Percentiles rank a stretch among this genome's conserved stretches.
phyloP scores from a whole-genome alignment of 2,888 invertebrate species.

The Anoncus sp. region DNA sequence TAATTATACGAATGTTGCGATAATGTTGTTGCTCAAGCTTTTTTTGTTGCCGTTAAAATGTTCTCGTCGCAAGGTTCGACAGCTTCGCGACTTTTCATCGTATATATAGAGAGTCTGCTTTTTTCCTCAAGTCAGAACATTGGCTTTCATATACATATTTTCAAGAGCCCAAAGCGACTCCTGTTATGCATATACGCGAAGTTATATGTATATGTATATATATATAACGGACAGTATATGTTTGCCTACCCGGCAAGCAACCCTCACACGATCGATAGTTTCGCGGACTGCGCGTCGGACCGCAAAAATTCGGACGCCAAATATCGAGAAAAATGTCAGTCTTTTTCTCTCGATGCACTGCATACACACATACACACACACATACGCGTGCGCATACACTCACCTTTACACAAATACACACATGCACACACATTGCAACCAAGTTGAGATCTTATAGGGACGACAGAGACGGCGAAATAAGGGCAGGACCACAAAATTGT shows the following conservation, averaged over 20 bases:
- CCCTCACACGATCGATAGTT: constrained; percentile 67
- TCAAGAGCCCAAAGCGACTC: constrained; percentile 27
- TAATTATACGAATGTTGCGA: not conserved
- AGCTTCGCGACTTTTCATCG: constrained; percentile 1
- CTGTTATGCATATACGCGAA: constrained; percentile 14
- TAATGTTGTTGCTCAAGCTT: not conserved
- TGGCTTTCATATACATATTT: constrained; percentile 39
- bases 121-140: constrained; percentile 18
- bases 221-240: constrained; percentile 18
- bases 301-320: constrained; percentile 71
- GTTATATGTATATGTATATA: not conserved
- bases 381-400: too few relatives aligned
- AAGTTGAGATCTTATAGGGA: constrained; percentile 7
- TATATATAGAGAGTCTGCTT: not conserved
- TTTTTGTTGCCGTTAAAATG: not conserved
- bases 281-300: constrained; percentile 68
- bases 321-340: constrained; percentile 64
- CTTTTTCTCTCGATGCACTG: constrained; percentile 9
- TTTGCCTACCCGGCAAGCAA: constrained; percentile 46
- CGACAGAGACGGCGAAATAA: constrained; percentile 1
- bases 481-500: constrained; percentile 39
- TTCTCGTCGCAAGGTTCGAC: not conserved
- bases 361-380: not conserved
- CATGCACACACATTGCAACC: not conserved
- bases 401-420: not conserved